Conservation (phyloP, 2,888 invertebrate species). For the Macrophya alboannulata region DNA sequence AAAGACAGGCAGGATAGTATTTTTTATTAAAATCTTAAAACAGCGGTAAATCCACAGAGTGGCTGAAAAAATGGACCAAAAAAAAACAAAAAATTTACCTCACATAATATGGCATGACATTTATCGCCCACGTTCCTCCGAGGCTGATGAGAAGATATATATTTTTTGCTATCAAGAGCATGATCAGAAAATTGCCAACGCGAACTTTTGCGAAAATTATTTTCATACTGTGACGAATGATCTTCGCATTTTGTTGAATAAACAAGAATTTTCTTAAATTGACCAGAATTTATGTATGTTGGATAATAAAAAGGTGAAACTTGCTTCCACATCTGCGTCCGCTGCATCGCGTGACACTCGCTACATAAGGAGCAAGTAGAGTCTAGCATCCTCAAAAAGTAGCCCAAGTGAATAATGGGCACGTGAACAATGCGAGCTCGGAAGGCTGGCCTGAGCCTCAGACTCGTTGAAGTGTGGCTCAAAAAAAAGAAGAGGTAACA, state of each 20-base stretch:
- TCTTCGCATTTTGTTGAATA: not conserved
- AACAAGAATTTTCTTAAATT: not conserved
- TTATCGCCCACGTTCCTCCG: not conserved
- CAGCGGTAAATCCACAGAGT: not conserved
- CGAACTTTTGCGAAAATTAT: not conserved
- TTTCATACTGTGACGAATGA: not conserved
- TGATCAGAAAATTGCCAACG: not conserved
- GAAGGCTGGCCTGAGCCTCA: not conserved
- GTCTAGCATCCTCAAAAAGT: conserved; percentile 68
- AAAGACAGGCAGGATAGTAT: conserved; percentile 12
- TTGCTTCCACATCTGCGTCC: conserved; percentile 12
- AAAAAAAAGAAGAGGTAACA: conserved; percentile 43
- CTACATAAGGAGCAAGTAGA: conserved; percentile 32
- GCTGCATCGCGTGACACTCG: conserved; percentile 35
- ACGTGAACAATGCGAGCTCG: conserved; percentile 68
- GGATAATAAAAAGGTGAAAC: not conserved
- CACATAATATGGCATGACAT: not conserved
- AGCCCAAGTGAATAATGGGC: conserved; percentile 72
- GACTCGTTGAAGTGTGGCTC: conserved; percentile 27
- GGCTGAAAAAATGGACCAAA: too few relatives aligned
- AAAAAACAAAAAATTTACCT: not conserved
- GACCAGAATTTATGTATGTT: not conserved
- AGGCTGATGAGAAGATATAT: not conserved
- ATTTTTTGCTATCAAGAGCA: not conserved
- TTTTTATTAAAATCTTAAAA: not conserved